Conservation (phyloP, 2,888 invertebrate species). For the Epicampocera succincta region DNA sequence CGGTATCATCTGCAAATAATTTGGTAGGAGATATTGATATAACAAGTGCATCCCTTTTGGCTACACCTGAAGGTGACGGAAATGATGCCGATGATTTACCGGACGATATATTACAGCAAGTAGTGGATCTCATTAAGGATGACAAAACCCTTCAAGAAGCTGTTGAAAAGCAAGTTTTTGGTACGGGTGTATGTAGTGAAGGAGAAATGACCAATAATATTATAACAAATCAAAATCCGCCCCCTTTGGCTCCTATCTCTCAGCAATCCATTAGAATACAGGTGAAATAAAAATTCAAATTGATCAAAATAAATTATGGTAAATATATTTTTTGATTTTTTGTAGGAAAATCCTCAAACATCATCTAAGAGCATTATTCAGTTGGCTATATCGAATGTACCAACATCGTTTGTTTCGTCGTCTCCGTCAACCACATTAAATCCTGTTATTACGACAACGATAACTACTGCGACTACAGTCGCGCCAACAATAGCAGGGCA, state of each 20-base stretch:
- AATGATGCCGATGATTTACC: constrained; percentile 83
- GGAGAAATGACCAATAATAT: constrained; percentile 54
- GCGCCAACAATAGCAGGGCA: constrained; percentile 27
- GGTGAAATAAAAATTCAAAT: constrained; percentile 27
- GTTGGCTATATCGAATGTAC: constrained; percentile 70
- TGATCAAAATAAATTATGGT: not conserved
- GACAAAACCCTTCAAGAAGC: constrained; percentile 88
- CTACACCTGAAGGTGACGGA: constrained; percentile 83
- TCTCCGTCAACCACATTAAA: constrained; percentile 1
- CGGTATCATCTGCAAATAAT: constrained; percentile 54
- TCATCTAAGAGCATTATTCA: constrained; percentile 72
- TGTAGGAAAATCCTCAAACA: constrained; percentile 53
- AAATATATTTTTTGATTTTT: not conserved
- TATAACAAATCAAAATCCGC: constrained; percentile 55
- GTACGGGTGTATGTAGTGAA: constrained; percentile 75
- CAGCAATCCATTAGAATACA: constrained; percentile 54
- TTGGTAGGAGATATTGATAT: constrained; percentile 77
- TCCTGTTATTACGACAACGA: constrained; percentile 6
- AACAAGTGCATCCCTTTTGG: constrained; percentile 75
- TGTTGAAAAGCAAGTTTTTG: constrained; percentile 86
- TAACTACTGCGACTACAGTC: constrained; percentile 61
- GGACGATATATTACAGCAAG: constrained; percentile 88
- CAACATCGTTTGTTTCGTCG: constrained; percentile 29
- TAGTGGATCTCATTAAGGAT: constrained; percentile 86
- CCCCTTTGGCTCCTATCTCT: constrained; percentile 63